Conservation (phyloP, 2,797 vertebrate species). For the Streptopelia turtur region DNA sequence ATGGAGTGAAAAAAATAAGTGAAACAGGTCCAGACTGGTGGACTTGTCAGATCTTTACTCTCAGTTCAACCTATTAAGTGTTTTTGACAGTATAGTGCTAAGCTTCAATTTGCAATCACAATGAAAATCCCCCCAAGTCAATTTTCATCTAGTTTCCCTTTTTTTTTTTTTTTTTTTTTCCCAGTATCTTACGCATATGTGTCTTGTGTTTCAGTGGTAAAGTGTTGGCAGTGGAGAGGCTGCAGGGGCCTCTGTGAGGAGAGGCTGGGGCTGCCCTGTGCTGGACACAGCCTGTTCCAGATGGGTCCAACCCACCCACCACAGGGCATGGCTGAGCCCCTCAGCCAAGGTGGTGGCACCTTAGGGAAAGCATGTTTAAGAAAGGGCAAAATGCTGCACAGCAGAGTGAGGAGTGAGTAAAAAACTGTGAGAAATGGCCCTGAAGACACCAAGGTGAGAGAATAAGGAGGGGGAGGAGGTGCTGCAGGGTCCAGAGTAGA, state of each 20-base stretch:
- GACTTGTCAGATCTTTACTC: background rate
- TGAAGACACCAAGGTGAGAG: background rate
- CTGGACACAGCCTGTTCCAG: accelerated
- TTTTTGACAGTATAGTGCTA: background rate
- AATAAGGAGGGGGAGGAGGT: background rate
- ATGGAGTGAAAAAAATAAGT: background rate
- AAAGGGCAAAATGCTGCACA: background rate
- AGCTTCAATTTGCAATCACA: background rate
- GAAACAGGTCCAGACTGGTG: background rate
- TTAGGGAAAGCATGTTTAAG: accelerated
- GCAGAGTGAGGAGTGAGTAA: background rate
- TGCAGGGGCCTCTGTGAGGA: background rate
- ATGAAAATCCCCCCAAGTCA: background rate
- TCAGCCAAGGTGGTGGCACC: no score
- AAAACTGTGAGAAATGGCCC: background rate
- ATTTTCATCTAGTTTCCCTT: background rate
- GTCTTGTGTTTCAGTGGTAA: background rate
- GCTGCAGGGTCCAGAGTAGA: accelerated
- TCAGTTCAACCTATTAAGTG: background rate
- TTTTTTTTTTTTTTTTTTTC: no score
- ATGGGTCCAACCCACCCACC: accelerated
- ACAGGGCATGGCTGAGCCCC: accelerated
- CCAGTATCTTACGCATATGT: background rate
- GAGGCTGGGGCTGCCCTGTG: accelerated
- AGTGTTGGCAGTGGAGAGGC: no score